Base-by-base conservation (phyloP, 2,797 vertebrate genomes). In the Thaleichthys pacificus region DNA sequence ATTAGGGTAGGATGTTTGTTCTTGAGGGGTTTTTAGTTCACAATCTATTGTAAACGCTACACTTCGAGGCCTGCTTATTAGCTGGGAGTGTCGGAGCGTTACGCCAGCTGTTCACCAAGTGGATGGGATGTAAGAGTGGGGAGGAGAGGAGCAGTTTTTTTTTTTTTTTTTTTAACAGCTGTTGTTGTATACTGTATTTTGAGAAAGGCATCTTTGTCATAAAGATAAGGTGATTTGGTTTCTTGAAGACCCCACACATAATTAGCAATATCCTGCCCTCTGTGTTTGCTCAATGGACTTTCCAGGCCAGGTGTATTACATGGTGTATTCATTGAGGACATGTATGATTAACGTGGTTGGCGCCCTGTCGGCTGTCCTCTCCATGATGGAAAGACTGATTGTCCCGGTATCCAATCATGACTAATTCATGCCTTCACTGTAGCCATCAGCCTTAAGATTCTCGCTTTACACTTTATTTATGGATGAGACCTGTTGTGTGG, bases 361-460 rank as follows among this genome's bases (percentile, higher is more conserved):
- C 11, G 3, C 15, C 15, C 26, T 22, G 15, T 4, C 42, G 3
- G 51, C 64, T 32, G 24, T 70, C 72, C 66, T 83, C 69, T 35
- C 57, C 72, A 75, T 74, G 69, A 72, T 74, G 66, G 72, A 63
- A 70, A 71, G 73, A 65, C 69, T 1, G 73, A 80, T 78, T 77
- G 71, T 82, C 79, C 66, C 77, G 62, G 77, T 71, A 72, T 74
- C 80, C 72, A 19, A 11, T 63, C 28, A 64, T 86, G 9, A 80
- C 80, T 89, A 76, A 86, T 83, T 78, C 12, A 86, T 75, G 70
- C 70, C 71, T 76, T 79, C 69, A 87, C 77, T 78, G 75, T 63
- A 67, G 57, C 69, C 57, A 70, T 88, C 81, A 77, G 73, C 66
- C 66, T 21, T 54, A 66, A 38, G 69, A 77, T 12, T 54, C 49